A percentile compares a stretch with the other conserved stretches of the same genome.
Evolutionary conservation across 2,113 vertebrate genomes (phyloP).

Genomic region (Solea solea): DNA sequence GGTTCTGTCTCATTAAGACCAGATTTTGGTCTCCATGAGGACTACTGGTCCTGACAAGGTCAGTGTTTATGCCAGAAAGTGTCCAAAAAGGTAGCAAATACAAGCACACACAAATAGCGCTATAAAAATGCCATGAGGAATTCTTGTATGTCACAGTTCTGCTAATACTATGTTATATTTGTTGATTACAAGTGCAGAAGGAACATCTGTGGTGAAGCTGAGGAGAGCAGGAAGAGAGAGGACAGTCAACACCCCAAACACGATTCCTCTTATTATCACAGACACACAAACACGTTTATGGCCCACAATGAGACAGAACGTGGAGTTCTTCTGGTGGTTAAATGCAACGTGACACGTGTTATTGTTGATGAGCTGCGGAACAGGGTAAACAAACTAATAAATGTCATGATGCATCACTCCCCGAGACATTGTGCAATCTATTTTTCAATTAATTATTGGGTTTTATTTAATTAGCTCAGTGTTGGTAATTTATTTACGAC

Average conservation of each 20-base stretch:
- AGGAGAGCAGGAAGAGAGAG: not conserved
- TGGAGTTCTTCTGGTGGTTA: not conserved
- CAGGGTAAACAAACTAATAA: not conserved
- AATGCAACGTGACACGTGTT: constrained; percentile 1
- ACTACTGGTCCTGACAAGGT: too few species aligned
- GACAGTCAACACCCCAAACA: not conserved
- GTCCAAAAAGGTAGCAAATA: too few species aligned
- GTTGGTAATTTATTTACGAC: too few species aligned
- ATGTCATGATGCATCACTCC: not conserved
- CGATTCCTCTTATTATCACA: not conserved
- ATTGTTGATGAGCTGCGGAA: not conserved
- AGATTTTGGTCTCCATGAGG: too few species aligned
- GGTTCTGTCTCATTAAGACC: too few species aligned
- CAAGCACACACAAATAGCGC: not conserved
- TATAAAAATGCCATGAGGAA: constrained; percentile 42
- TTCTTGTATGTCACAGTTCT: constrained; percentile 36
- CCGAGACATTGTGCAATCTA: not conserved
- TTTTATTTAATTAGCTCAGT: not conserved
- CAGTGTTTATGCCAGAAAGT: too few species aligned
- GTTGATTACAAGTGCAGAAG: constrained; percentile 17
- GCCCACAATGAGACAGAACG: not conserved
- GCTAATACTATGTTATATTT: constrained; percentile 52
- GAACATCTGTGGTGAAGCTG: constrained; percentile 26
- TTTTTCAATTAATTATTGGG: not conserved
- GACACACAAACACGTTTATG: not conserved